Base-by-base conservation (phyloP, 2,113 vertebrate species). In the Malurus melanocephalus region DNA sequence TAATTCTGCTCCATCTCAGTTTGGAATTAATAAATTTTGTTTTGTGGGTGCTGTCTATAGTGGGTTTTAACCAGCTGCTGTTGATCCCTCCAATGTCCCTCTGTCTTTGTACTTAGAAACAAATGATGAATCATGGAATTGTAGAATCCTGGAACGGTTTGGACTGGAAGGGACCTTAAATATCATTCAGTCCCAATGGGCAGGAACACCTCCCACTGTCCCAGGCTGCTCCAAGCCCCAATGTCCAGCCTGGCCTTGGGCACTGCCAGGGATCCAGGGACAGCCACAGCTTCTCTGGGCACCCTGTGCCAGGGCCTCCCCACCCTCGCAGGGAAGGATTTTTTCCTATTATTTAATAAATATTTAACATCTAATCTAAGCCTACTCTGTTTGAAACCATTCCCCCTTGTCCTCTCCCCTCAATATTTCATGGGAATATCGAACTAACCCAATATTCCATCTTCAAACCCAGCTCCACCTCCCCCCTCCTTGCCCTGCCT, bases 111-210 rank as follows among this genome's bases (percentile, higher is more conserved):
- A 27, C 49, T 81, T 77, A 45, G 72, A 93, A 95, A 85, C 4
- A 82, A 68, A 90, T 7, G 4, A 49, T 40, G 53, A 64, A 32
- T 49, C 69, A 57, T 17, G 0, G 0, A 49, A 57, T 21, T 57
- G 10, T 7, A 26, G 10, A 66, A 43, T 60, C 10, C 23, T n/a
- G 9, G 62, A 60, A 6, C 33, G 33, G 13, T 30, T 55, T 77
- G 28, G 28, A 10, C 61, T 33, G 16, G 33, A 28, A 46, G 4
- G 24, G 24, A 55, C 28, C n/a, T 69, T 9, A 1, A 61, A 46
- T 22, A 0, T 3, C 5, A 61, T 4, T 15, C 19, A 9, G 6
- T 60, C 0, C 19, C 46, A 51, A 17, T 33, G 33, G 51, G 23
- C 56, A 86, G 49, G 33, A 24, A 55, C 56, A 8, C 3, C 24